These are phyloP conservation scores for Ameiurus melas DNA, from an alignment of 2,113 vertebrate species.

Conservation along the genomic window DNA sequence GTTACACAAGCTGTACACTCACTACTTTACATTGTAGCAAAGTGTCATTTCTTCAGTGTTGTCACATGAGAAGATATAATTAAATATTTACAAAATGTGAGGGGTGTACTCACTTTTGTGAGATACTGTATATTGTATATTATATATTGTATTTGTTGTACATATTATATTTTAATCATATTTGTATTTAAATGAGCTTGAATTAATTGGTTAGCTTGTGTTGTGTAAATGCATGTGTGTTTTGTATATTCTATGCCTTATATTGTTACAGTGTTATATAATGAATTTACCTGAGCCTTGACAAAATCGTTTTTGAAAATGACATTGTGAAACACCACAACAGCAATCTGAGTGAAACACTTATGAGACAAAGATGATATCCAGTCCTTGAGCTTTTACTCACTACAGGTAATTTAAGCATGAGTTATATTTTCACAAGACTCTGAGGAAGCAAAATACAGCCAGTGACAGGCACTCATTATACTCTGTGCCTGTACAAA, in stretches of 20 bases:
- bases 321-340: background rate
- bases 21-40: no score
- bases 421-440: background rate
- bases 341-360: background rate
- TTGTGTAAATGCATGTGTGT: background rate
- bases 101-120: no score
- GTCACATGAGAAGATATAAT: no score
- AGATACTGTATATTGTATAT: no score
- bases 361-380: background rate
- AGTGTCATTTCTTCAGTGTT: no score
- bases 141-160: background rate
- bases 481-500: conserved; percentile 4
- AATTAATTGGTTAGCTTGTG: background rate
- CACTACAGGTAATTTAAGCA: background rate
- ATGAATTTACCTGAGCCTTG: no score
- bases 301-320: background rate
- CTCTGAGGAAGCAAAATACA: background rate
- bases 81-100: no score
- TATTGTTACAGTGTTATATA: background rate
- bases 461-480: background rate
- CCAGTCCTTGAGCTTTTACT: background rate
- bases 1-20: no score
- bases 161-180: background rate
- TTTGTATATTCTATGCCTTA: background rate
- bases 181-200: background rate